Conservation (phyloP, 1,140 invertebrate species). For the Whitmania pigra region DNA sequence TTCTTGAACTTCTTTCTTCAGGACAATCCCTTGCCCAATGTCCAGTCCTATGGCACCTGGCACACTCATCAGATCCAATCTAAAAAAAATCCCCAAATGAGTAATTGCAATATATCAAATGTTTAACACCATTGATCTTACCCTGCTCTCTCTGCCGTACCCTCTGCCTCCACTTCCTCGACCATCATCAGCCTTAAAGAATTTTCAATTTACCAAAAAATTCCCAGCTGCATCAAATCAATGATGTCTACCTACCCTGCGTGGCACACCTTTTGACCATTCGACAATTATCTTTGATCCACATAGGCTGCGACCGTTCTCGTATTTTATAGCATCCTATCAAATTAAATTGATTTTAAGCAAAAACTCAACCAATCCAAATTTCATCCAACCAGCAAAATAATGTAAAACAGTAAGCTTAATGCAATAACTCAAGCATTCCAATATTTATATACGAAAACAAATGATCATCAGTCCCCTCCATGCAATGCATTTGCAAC, state of each 20-base stretch:
- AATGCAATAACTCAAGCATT: background rate
- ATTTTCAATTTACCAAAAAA: background rate
- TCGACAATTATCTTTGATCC: slow-evolving; percentile 45
- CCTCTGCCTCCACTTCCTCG: slow-evolving; percentile 11
- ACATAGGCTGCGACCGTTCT: slow-evolving; percentile 44
- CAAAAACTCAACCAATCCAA: background rate
- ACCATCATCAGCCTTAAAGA: slow-evolving; percentile 19
- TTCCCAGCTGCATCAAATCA: slow-evolving; percentile 17
- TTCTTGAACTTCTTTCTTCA: slow-evolving; percentile 28
- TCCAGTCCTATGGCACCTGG: slow-evolving; percentile 40
- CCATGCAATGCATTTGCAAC: no score
- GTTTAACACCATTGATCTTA: background rate
- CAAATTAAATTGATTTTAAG: slow-evolving; percentile 20
- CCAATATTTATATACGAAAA: no score
- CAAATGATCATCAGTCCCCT: no score
- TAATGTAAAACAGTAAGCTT: background rate
- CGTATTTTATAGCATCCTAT: slow-evolving; percentile 45
- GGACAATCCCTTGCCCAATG: slow-evolving; percentile 44
- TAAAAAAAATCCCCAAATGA: background rate
- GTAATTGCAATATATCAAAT: background rate
- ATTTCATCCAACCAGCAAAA: background rate
- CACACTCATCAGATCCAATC: slow-evolving; percentile 38
- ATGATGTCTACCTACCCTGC: slow-evolving; percentile 26
- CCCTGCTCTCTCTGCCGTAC: slow-evolving; percentile 14
- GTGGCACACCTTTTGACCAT: slow-evolving; percentile 42